phyloP scores from a whole-genome alignment of 2,888 invertebrate species.

The Danaus chrysippus region DNA sequence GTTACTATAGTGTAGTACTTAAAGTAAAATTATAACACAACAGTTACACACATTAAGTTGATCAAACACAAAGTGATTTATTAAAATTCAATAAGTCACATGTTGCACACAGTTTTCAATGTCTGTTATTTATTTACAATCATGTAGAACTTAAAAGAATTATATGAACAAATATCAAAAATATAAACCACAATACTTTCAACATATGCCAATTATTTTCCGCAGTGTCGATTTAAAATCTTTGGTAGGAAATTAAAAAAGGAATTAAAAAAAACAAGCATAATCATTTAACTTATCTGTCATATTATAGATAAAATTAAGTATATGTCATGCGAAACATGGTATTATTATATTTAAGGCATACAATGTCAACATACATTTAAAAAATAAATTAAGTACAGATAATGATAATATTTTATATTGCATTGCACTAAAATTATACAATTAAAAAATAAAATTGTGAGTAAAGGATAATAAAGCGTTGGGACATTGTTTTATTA shows the following conservation, averaged over 20 bases:
- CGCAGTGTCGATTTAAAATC: conserved; percentile 20
- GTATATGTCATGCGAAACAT: conserved; percentile 19
- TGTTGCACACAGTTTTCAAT: conserved; percentile 21
- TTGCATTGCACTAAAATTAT: conserved; percentile 31
- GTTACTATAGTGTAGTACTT: conserved; percentile 64
- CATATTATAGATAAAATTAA: conserved; percentile 9
- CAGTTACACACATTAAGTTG: conserved; percentile 27
- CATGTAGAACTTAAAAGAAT: conserved; percentile 12
- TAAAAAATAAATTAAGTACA: conserved; percentile 51
- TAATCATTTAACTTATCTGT: conserved; percentile 3
- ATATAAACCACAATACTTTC: conserved; percentile 19
- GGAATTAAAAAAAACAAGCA: conserved; percentile 10
- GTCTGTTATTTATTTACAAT: conserved; percentile 25
- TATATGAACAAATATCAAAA: conserved; percentile 13
- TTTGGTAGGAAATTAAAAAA: conserved; percentile 28
- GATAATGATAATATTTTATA: conserved; percentile 37
- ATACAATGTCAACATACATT: conserved; percentile 5
- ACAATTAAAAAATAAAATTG: conserved; percentile 35
- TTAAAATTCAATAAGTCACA: conserved; percentile 15
- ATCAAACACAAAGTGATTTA: conserved; percentile 13
- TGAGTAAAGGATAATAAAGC: background rate
- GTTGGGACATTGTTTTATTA: background rate
- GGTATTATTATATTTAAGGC: conserved; percentile 17
- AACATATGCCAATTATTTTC: conserved; percentile 21
- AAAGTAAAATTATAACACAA: conserved; percentile 34